These are phyloP conservation scores for Drosophila takahashii DNA, from an alignment of 1,140 invertebrate genomes.

Conservation along the genomic window DNA sequence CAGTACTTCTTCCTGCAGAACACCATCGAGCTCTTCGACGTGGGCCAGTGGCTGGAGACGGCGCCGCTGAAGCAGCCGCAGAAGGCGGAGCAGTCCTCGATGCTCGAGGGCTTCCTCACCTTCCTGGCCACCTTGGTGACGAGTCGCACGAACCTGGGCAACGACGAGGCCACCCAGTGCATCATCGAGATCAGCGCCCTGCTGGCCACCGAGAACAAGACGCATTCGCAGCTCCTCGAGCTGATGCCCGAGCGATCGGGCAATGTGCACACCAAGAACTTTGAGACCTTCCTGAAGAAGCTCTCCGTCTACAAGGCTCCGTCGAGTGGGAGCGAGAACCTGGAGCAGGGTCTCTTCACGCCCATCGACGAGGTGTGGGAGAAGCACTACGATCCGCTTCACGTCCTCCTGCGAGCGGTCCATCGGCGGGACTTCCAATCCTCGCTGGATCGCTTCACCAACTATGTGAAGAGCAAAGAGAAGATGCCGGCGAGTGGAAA, in stretches of 20 bases:
- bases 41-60: slow-evolving; percentile 94
- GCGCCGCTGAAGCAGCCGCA: slow-evolving; percentile 88
- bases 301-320: slow-evolving; percentile 87
- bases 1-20: slow-evolving; percentile 94
- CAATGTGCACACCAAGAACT: slow-evolving; percentile 94
- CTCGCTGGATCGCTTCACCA: slow-evolving; percentile 95
- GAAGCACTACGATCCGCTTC: slow-evolving; percentile 96
- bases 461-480: slow-evolving; percentile 89
- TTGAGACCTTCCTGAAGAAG: slow-evolving; percentile 92
- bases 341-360: slow-evolving; percentile 97
- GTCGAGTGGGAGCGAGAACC: slow-evolving; percentile 87
- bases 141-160: slow-evolving; percentile 94
- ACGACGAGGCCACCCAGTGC: slow-evolving; percentile 90
- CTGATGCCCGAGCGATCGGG: slow-evolving; percentile 97
- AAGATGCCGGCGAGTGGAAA: slow-evolving; percentile 88
- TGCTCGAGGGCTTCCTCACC: slow-evolving; percentile 96
- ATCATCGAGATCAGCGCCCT: slow-evolving; percentile 96
- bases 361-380: slow-evolving; percentile 96
- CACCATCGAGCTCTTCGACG: slow-evolving; percentile 94
- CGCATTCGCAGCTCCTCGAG: slow-evolving; percentile 97
- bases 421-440: slow-evolving; percentile 97
- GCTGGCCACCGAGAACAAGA: slow-evolving; percentile 96
- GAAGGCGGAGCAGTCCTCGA: slow-evolving; percentile 93
- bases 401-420: slow-evolving; percentile 95
- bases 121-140: slow-evolving; percentile 96